Base-by-base conservation (phyloP, 1,140 invertebrate genomes). In the Galendromus occidentalis region DNA sequence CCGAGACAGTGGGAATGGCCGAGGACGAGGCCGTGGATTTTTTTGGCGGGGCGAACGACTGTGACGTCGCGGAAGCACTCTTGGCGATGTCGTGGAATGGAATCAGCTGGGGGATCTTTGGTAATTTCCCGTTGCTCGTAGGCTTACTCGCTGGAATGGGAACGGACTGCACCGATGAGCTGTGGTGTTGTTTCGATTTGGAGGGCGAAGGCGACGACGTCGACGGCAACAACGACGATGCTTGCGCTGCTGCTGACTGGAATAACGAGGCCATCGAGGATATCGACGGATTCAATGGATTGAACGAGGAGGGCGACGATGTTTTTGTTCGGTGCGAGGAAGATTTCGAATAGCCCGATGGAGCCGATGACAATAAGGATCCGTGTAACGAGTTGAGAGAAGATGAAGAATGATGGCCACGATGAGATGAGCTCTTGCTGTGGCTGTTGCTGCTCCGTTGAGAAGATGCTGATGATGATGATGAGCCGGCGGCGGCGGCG, bases 161-260 rank as follows among this genome's bases (percentile, higher is more conserved):
- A 5, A 59, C 51, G 22, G 51, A 59, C 20, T 59, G 51, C 14
- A 59, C 51, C 14, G 51, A 59, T 28, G 28, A 47, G 51, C 51
- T 59, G 51, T 59, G 51, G 20, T 33, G 33, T 59, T 59, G 33
- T 25, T 59, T 59, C 25, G 51, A 59, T 22, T 59, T 59, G 17
- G 51, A 59, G 14, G 51, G 33, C 2, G 51, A 59, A 2, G 51
- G 25, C 12, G 51, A 59, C 22, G 51, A 59, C 22, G 51, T 14
- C 22, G 2, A 20, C 14, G 20, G 25, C 12, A 22, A 59, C 14
- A 22, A 59, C 51, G 51, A 59, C 14, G 25, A 33, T 22, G 51
- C 51, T 33, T 59, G 51, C 25, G 51, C 51, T 18, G 51, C 51
- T 25, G 51, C 51, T 59, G 51, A 59, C 33, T 59, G 51, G 22